Conservation (phyloP, 2,113 vertebrate species). For the Machaerirhynchus nigripectus region DNA sequence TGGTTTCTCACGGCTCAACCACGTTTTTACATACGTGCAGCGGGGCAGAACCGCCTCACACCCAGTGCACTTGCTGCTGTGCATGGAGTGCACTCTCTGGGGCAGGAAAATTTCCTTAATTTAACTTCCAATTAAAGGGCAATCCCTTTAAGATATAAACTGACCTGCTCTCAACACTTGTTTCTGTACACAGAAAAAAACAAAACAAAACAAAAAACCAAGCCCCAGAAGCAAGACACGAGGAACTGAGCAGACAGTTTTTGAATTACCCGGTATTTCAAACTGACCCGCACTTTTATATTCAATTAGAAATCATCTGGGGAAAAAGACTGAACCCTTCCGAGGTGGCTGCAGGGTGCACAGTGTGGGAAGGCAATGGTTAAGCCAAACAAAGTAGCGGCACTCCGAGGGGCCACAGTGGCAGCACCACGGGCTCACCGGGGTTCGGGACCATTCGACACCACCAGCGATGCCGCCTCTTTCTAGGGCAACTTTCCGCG, state of each 20-base stretch:
- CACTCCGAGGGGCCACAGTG: fast-evolving
- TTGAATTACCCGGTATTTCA: neutral
- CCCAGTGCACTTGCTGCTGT: neutral
- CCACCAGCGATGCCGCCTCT: neutral
- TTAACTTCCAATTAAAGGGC: neutral
- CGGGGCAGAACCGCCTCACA: neutral
- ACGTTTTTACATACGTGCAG: neutral
- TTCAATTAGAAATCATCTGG: neutral
- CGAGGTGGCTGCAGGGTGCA: neutral
- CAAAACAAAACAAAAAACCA: neutral
- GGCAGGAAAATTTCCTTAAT: neutral
- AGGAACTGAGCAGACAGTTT: neutral
- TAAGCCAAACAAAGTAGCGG: neutral
- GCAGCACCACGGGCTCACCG: neutral
- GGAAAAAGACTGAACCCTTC: fast-evolving
- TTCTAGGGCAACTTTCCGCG: neutral
- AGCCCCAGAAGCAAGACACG: fast-evolving
- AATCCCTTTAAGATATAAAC: neutral
- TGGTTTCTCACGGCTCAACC: neutral
- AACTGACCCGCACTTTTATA: neutral
- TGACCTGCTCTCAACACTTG: neutral
- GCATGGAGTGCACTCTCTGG: fast-evolving
- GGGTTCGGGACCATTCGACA: fast-evolving
- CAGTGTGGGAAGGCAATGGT: fast-evolving
- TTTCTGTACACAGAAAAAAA: neutral